Evolutionary conservation across 1,140 invertebrate species (phyloP).

Genomic region (Ericerus pela): DNA sequence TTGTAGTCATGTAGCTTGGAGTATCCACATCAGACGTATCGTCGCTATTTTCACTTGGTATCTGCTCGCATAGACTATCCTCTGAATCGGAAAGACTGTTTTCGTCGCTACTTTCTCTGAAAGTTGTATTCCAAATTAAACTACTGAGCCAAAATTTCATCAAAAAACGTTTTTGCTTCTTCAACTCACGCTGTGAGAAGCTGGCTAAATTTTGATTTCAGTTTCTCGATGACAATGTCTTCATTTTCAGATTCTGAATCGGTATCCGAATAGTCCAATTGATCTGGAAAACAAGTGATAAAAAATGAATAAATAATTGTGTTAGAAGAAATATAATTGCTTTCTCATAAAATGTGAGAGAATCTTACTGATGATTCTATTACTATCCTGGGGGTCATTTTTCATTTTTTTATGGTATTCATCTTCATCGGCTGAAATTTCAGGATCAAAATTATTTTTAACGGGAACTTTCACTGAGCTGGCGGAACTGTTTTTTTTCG

Average conservation of each 20-base stretch:
- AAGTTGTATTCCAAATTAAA: too few species aligned
- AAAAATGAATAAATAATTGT: background rate
- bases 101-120: conserved; percentile 45
- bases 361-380: background rate
- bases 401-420: background rate
- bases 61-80: background rate
- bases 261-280: conserved; percentile 37
- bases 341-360: too few species aligned
- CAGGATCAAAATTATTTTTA: background rate
- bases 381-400: background rate
- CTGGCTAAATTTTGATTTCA: conserved; percentile 53
- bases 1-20: background rate
- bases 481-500: background rate
- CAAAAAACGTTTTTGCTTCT: too few species aligned
- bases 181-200: conserved; percentile 45
- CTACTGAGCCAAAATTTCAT: too few species aligned
- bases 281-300: too few species aligned
- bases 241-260: conserved; percentile 72
- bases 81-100: background rate
- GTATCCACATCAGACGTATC: background rate
- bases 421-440: conserved; percentile 4
- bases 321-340: background rate
- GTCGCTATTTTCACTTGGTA: background rate
- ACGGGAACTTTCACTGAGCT: background rate
- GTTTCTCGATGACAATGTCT: conserved; percentile 47